Evolutionary conservation across 2,797 vertebrate genomes (phyloP).

Genomic region (Coreius guichenoti): DNA sequence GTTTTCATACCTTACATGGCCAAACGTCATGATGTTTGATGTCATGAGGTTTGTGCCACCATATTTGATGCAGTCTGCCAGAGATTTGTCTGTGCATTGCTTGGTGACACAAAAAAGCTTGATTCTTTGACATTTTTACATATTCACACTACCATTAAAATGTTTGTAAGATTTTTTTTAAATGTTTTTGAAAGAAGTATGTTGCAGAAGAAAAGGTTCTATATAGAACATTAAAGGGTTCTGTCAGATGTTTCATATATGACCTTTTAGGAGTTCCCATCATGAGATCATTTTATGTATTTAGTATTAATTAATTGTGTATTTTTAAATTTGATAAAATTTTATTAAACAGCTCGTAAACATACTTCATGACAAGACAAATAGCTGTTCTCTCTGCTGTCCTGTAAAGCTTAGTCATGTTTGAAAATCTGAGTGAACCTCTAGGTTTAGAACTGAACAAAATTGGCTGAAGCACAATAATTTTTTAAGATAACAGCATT

Average conservation of each 20-base stretch:
- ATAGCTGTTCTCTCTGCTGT: background rate
- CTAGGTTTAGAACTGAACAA: background rate
- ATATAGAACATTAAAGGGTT: too few relatives aligned
- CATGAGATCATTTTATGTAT: too few relatives aligned
- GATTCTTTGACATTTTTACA: too few relatives aligned
- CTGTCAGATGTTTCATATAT: too few relatives aligned
- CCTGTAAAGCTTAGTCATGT: background rate
- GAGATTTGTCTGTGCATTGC: too few relatives aligned
- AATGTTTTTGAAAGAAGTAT: background rate
- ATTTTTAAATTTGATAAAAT: too few relatives aligned
- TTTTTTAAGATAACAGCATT: background rate
- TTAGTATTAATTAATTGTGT: too few relatives aligned
- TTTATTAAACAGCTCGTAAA: too few relatives aligned
- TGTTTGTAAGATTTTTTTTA: background rate
- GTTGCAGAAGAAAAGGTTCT: background rate
- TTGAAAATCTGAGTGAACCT: background rate
- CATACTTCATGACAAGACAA: background rate
- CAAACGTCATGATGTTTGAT: background rate
- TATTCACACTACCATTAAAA: background rate
- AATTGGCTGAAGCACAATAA: background rate
- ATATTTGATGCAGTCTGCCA: background rate
- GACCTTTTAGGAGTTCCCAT: too few relatives aligned
- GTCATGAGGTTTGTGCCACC: background rate
- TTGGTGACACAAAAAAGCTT: too few relatives aligned
- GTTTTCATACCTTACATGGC: background rate